These are phyloP conservation scores for Octomys mimax DNA, from an alignment of 2,797 vertebrate genomes.

Conservation along the genomic window DNA sequence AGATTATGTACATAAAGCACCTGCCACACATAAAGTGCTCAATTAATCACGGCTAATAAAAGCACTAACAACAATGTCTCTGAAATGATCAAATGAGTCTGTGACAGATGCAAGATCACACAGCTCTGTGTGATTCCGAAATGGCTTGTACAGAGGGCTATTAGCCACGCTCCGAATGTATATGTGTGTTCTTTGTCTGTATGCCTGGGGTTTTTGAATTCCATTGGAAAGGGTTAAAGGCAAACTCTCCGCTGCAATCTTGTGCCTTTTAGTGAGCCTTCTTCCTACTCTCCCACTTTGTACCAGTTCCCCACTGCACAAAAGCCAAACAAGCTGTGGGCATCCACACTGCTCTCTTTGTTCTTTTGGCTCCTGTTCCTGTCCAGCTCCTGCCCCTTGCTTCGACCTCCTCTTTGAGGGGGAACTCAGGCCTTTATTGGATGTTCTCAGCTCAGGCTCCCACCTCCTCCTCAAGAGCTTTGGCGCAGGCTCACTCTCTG, in stretches of 20 bases:
- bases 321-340: background rate
- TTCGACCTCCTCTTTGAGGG: constrained; percentile 50
- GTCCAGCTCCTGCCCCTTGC: constrained; percentile 47
- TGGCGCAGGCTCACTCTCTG: constrained; percentile 31
- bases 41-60: background rate
- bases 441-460: constrained; percentile 21
- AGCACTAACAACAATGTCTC: background rate
- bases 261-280: background rate
- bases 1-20: background rate
- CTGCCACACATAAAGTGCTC: background rate
- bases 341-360: constrained; percentile 53
- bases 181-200: background rate
- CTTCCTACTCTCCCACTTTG: background rate
- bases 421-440: background rate
- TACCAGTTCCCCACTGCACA: background rate
- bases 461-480: constrained; percentile 30
- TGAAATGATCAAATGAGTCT: background rate
- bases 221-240: constrained; percentile 9
- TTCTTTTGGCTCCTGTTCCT: constrained; percentile 24
- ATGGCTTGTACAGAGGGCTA: background rate
- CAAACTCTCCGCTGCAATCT: background rate
- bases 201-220: background rate
- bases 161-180: background rate
- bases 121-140: background rate
- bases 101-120: background rate